Evolutionary conservation across 2,888 invertebrate species (phyloP).

Genomic region (Catonia carolina): DNA sequence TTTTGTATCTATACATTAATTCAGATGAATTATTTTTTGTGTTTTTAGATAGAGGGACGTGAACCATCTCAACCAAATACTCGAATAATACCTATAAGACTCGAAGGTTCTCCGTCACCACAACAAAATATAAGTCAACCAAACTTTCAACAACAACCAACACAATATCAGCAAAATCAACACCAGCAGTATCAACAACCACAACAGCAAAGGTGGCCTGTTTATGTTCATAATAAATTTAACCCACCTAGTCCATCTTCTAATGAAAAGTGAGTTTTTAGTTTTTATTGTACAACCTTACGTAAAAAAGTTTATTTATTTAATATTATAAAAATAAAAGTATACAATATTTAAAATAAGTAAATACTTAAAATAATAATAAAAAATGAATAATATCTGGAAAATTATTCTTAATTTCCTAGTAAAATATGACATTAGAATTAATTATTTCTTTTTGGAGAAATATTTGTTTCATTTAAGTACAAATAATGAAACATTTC

Average conservation of each 20-base stretch:
- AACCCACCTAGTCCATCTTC: constrained; percentile 23
- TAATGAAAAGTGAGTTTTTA: constrained; percentile 21
- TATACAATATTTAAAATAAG: too few relatives aligned
- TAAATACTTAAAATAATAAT: too few relatives aligned
- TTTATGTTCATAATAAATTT: constrained; percentile 34
- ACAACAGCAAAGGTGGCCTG: constrained; percentile 37
- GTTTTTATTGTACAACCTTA: constrained; percentile 70
- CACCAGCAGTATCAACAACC: constrained; percentile 29
- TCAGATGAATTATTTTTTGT: too few relatives aligned
- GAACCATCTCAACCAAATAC: constrained; percentile 19
- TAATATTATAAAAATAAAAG: too few relatives aligned
- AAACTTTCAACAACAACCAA: constrained; percentile 21
- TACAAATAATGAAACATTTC: too few relatives aligned
- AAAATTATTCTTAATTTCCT: too few relatives aligned
- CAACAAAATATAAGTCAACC: constrained; percentile 7
- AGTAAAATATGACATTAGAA: too few relatives aligned
- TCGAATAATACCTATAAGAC: constrained; percentile 56
- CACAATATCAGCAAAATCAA: constrained; percentile 27
- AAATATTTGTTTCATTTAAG: too few relatives aligned
- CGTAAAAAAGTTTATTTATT: constrained; percentile 41
- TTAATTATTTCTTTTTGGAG: too few relatives aligned
- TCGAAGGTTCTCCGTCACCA: constrained; percentile 46
- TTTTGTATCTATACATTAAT: too few relatives aligned
- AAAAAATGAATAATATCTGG: too few relatives aligned
- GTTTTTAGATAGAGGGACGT: constrained; percentile 27